Conservation (phyloP, 2,797 vertebrate genomes). For the Ctenopoma kingsleyae region DNA sequence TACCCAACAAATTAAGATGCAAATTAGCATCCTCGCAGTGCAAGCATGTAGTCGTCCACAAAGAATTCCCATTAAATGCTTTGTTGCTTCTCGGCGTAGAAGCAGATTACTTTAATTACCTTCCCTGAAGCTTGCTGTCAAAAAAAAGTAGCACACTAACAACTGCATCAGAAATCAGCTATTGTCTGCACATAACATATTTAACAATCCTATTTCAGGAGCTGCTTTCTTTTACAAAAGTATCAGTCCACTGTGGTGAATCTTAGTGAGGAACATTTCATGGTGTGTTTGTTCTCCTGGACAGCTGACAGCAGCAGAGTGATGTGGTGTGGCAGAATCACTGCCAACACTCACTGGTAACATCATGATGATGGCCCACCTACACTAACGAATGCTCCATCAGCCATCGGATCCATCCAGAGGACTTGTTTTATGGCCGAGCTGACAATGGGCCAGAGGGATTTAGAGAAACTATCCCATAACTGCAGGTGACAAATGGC, state of each 20-base stretch:
- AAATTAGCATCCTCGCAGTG: constrained; percentile 58
- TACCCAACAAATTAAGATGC: constrained; percentile 54
- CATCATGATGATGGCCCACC: constrained; percentile 29
- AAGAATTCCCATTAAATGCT: constrained; percentile 60
- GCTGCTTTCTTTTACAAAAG: neutral
- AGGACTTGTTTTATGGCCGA: neutral
- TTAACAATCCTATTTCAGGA: constrained; percentile 13
- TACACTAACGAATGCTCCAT: constrained; percentile 8
- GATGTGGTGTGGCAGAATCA: constrained; percentile 16
- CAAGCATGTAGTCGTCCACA: constrained; percentile 53
- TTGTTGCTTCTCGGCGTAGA: constrained; percentile 49
- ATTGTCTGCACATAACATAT: constrained; percentile 19
- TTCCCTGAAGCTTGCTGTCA: constrained; percentile 41
- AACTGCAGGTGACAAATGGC: constrained; percentile 8
- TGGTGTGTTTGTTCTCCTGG: constrained; percentile 11
- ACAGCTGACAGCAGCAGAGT: constrained; percentile 19
- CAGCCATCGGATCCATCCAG: constrained; percentile 31
- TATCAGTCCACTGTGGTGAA: constrained; percentile 1
- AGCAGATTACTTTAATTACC: constrained; percentile 63
- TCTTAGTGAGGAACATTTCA: constrained; percentile 3
- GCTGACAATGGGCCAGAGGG: constrained; percentile 23
- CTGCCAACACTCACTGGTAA: constrained; percentile 33
- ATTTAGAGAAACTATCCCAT: constrained; percentile 17
- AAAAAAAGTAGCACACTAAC: constrained; percentile 36
- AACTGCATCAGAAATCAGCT: constrained; percentile 40